Base-by-base conservation (phyloP, 2,888 invertebrate genomes). In the Trilocha varians region DNA sequence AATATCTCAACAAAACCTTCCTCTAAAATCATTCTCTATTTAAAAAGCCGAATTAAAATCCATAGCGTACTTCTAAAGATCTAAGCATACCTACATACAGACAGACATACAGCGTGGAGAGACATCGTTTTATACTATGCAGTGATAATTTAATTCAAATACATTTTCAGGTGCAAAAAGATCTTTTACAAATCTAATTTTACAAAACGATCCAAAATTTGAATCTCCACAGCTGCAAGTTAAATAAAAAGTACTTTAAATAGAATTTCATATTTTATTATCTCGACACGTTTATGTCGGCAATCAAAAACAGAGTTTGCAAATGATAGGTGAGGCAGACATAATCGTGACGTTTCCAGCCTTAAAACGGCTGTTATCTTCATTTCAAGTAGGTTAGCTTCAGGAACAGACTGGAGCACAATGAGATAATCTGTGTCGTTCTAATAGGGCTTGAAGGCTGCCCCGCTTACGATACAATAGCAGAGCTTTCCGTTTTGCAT, bases 231-330 rank as follows among this genome's bases (percentile, higher is more conserved):
- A 25, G 8, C 25, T 25, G 25, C 6, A 6, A 25, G 25, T 11
- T 11, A 2, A 25, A 25, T 25, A 25, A 25, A 25, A 11, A 25
- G 25, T 25, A 25, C 25, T 6, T 18, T 18, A 6, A 18, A 8
- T 18, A 18, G 18, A 37, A 13, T 32, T 6, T 35, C 4, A 25
- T 35, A 25, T 32, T 38, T 38, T 32, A 35, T 38, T 33, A 42
- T 34, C 16, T 36, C 38, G 17, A 36, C 39, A 42, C 32, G 38
- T 36, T 36, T 42, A 36, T 39, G 16, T 11, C 8, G 18, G 25
- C 36, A 38, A 38, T 41, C 33, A 32, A 17, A 17, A 39, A 39
- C 32, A 36, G 16, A 38, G 25, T 42, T 35, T 39, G 42, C 35
- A 35, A 35, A 17, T 33, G 16, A 39, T 36, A 32, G 36, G 18